Base-by-base conservation (phyloP, 2,797 vertebrate species). In the Sebastes itinus region DNA sequence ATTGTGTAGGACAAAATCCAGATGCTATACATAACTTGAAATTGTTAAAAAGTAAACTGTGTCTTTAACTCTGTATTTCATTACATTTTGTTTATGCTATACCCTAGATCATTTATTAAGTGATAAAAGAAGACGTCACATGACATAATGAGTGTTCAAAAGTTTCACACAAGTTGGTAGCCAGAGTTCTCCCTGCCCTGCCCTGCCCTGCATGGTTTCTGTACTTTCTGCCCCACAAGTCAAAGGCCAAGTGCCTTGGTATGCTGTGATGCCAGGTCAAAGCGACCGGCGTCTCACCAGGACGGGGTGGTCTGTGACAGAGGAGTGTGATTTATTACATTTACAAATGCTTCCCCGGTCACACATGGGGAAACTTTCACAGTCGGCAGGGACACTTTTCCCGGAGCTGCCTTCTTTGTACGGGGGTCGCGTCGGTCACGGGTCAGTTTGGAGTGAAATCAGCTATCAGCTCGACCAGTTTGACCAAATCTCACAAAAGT, bases 281-380 rank as follows among this genome's bases (percentile, higher is more conserved):
- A 78, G 27, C 8, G 22, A 69, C 64, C 35, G 18, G 32, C 3
- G 23, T 84, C 80, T 84, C 76, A 72, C 14, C 56, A 35, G 73
- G 42, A 35, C 30, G 4, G 64, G 58, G 25, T 28, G 54, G 55
- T 81, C 70, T 52, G 76, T 42, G 78, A 85, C 81, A 60, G 60
- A 76, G 75, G 60, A 76, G 75, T 46, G 69, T 88, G 90, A 94
- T 93, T 94, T 92, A 90, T 66, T 49, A 65, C 62, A 38, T 52
- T 71, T 79, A 63, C 32, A 69, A 61, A 66, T 22, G 62, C 64
- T 78, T 27, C 56, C 80, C 46, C 78, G 28, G 60, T 74, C 89
- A 88, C 86, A 91, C 90, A 81, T 75, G 78, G 81, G 81, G 72
- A 73, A 77, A 33, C 87, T 90, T 89, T 92, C 88, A 86, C 82